phyloP scores from a whole-genome alignment of 2,888 invertebrate species.

The Plebejus argus region DNA sequence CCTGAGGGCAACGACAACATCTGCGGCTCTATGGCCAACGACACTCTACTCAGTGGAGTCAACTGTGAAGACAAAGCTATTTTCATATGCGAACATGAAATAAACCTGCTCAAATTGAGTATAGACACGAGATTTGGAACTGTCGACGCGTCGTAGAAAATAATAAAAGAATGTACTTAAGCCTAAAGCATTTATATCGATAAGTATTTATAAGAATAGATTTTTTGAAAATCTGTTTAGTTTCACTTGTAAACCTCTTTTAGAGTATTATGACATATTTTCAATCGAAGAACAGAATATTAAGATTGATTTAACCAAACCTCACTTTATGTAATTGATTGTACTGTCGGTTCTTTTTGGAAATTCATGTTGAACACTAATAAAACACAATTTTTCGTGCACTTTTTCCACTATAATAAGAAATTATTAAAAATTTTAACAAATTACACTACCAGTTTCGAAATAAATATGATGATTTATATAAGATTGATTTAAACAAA shows the following conservation, averaged over 20 bases:
- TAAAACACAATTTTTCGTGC: no score
- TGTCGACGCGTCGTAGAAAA: no score
- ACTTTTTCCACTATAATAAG: no score
- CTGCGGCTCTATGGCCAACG: slow-evolving; percentile 17
- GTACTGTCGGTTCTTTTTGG: no score
- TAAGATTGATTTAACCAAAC: no score
- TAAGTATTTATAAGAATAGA: neutral
- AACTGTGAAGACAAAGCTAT: neutral
- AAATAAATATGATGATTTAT: no score
- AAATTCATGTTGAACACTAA: no score
- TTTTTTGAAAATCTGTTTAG: neutral
- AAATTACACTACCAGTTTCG: no score
- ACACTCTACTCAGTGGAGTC: neutral
- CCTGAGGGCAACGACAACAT: slow-evolving; percentile 6
- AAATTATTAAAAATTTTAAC: no score
- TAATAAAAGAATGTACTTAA: neutral
- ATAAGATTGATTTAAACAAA: no score
- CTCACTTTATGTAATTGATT: no score
- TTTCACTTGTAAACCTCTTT: neutral
- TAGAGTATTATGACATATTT: neutral
- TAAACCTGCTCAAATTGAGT: neutral
- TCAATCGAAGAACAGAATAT: no score
- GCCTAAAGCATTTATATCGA: neutral
- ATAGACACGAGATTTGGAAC: neutral
- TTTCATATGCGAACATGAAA: slow-evolving; percentile 23